Evolutionary conservation across 2,888 invertebrate genomes (phyloP).

Genomic region (Latheticus oryzae): DNA sequence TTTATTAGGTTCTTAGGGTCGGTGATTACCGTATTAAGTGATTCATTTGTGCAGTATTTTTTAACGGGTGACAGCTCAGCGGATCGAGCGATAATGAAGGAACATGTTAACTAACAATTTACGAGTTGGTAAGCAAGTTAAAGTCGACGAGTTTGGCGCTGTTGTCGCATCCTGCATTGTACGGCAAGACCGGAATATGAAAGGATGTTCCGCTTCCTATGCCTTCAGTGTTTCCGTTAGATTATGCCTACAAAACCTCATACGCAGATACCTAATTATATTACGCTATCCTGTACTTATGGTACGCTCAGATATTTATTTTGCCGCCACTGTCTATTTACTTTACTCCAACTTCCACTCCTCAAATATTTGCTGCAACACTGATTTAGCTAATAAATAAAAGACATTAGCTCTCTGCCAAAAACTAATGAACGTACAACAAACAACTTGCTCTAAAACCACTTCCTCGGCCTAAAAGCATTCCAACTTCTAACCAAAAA

Average conservation of each 20-base stretch:
- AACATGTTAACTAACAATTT: conserved; percentile 50
- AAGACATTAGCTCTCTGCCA: conserved; percentile 21
- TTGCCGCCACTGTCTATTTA: conserved; percentile 37
- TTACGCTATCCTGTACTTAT: conserved; percentile 45
- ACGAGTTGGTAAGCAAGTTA: conserved; percentile 50
- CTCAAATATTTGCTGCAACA: conserved; percentile 33
- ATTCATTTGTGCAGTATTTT: conserved; percentile 45
- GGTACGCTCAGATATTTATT: conserved; percentile 38
- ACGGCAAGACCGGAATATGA: conserved; percentile 52
- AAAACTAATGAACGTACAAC: conserved; percentile 33
- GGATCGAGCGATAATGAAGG: conserved; percentile 44
- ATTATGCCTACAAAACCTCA: conserved; percentile 52
- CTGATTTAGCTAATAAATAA: conserved; percentile 41
- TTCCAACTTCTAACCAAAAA: too few species aligned
- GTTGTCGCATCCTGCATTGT: conserved; percentile 51
- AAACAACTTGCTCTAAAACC: conserved; percentile 5
- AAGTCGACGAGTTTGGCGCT: conserved; percentile 45
- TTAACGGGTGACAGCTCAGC: conserved; percentile 37
- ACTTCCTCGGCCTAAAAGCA: conserved; percentile 13
- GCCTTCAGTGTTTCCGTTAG: conserved; percentile 52
- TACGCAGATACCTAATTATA: conserved; percentile 51
- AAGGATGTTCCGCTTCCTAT: conserved; percentile 55
- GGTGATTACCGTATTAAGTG: conserved; percentile 44
- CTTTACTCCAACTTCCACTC: conserved; percentile 31
- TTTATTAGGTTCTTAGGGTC: conserved; percentile 43